A percentile compares a stretch with the other conserved stretches of the same genome.
phyloP scores from a whole-genome alignment of 2,888 invertebrate species.

The Geotrupes spiniger region DNA sequence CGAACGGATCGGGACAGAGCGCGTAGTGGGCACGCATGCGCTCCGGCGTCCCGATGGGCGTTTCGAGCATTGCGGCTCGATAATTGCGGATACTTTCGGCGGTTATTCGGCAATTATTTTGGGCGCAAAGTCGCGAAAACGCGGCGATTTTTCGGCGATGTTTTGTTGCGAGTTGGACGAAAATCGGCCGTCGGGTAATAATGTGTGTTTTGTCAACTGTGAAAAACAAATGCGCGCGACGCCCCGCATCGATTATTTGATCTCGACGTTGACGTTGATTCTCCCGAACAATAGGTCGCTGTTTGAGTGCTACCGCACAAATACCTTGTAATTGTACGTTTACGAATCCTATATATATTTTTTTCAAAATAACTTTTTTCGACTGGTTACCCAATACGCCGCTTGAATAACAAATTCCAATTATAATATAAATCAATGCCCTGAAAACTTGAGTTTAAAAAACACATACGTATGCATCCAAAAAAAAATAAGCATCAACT shows the following conservation, averaged over 20 bases:
- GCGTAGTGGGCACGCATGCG: slow-evolving; percentile 30
- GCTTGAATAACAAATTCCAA: too few relatives aligned
- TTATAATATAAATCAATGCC: too few relatives aligned
- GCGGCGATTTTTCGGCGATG: slow-evolving; percentile 6
- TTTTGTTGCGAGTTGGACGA: slow-evolving; percentile 5
- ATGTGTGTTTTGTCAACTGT: background rate
- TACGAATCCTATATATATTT: too few relatives aligned
- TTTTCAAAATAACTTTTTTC: too few relatives aligned
- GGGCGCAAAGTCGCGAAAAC: slow-evolving; percentile 6
- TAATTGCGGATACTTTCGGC: slow-evolving; percentile 17
- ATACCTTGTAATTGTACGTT: background rate
- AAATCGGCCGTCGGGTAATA: slow-evolving; percentile 4
- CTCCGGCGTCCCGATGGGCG: slow-evolving; percentile 17
- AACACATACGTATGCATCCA: too few relatives aligned
- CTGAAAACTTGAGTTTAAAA: too few relatives aligned
- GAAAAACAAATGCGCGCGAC: slow-evolving; percentile 9
- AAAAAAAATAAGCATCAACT: too few relatives aligned
- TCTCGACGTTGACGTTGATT: slow-evolving; percentile 4
- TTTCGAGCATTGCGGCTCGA: slow-evolving; percentile 12
- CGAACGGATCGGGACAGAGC: slow-evolving; percentile 19
- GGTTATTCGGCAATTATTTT: slow-evolving; percentile 16
- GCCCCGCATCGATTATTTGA: slow-evolving; percentile 9
- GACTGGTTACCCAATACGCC: too few relatives aligned
- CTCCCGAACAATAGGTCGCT: background rate
- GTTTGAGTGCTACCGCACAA: background rate